Percentiles rank a stretch among this genome's conserved stretches.
Evolutionary conservation across 2,797 vertebrate species (phyloP).

Genomic region (Micropoecilia bifurca): DNA sequence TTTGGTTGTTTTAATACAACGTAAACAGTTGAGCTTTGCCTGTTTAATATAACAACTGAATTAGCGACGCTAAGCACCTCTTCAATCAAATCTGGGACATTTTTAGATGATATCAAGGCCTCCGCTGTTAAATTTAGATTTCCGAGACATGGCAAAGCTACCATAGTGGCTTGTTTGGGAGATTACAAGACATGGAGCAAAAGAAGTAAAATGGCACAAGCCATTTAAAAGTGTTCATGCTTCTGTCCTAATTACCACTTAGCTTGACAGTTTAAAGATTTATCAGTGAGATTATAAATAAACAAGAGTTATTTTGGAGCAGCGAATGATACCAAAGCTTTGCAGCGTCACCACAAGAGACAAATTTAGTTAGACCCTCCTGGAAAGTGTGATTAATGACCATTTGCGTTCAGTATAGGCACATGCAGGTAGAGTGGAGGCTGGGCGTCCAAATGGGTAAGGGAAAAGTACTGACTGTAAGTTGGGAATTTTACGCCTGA

Average conservation of each 20-base stretch:
- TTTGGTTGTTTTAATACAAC: slow-evolving; percentile 22
- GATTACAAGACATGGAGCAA: slow-evolving; percentile 31
- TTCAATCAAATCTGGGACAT: neutral
- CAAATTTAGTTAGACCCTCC: slow-evolving; percentile 2
- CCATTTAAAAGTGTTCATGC: slow-evolving; percentile 14
- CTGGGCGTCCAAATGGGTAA: neutral
- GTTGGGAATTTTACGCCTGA: neutral
- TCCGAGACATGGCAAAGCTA: slow-evolving; percentile 13
- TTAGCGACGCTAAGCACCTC: slow-evolving; percentile 2
- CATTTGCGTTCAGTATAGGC: neutral
- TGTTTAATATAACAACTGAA: slow-evolving; percentile 24
- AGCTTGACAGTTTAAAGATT: slow-evolving; percentile 17
- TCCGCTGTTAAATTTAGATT: neutral
- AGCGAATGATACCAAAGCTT: slow-evolving; percentile 12
- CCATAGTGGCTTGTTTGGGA: slow-evolving; percentile 42
- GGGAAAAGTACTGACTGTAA: slow-evolving; percentile 1
- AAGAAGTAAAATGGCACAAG: slow-evolving; percentile 9
- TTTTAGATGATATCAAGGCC: neutral
- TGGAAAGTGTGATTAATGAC: neutral
- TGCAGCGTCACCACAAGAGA: slow-evolving; percentile 8
- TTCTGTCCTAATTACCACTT: slow-evolving; percentile 12
- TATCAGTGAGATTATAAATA: slow-evolving; percentile 20
- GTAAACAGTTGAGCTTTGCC: neutral
- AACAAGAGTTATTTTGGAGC: slow-evolving; percentile 17
- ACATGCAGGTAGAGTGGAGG: neutral